Evolutionary conservation across 2,113 vertebrate species (phyloP), one percentile per base, ranked within the genome.

Genomic region (Panthera uncia): DNA sequence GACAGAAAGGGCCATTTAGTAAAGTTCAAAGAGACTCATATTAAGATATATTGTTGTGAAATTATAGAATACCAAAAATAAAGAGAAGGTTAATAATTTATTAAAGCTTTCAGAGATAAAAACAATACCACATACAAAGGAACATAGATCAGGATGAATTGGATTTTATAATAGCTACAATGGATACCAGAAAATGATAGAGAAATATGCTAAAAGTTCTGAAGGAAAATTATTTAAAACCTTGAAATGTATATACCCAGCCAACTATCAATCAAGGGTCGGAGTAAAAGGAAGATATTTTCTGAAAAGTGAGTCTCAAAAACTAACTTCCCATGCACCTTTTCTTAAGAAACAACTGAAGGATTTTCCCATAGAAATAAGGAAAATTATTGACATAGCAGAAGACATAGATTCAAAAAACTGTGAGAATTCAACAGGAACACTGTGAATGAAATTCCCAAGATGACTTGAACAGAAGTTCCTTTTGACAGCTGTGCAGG

Each of bases 181-280:
- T 61, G 27, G 73, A 90, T 38, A 48, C 11, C 57, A 86, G 29
- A 41, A 96, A 91, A 82, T 25, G 88, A 31, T 4, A 89, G 29
- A 66, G 41, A 12, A 19, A 74, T 91, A 52, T 29, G 57, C 45
- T 89, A 71, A 93, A 89, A 61, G 61, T 69, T 81, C 13, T 74
- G 19, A 93, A 83, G 48, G 48, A 82, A 91, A 91, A 41, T 55
- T 36, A 76, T 89, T 96, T 93, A 76, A 52, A 69, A 82, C 36
- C 19, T 41, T 94, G 57, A 94, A 91, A n/a, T 82, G 6, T 41
- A 82, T 41, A 82, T 50, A 48, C 41, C 68, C 65, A 91, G 61
- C 9, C 36, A 61, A 85, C 23, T 73, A 69, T 84, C 41, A 29
- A 31, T 36, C 50, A 41, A 95, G 7, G 6, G 4, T 89, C 18